Base-by-base conservation (phyloP, 2,888 invertebrate species). In the Venusia cambrica region DNA sequence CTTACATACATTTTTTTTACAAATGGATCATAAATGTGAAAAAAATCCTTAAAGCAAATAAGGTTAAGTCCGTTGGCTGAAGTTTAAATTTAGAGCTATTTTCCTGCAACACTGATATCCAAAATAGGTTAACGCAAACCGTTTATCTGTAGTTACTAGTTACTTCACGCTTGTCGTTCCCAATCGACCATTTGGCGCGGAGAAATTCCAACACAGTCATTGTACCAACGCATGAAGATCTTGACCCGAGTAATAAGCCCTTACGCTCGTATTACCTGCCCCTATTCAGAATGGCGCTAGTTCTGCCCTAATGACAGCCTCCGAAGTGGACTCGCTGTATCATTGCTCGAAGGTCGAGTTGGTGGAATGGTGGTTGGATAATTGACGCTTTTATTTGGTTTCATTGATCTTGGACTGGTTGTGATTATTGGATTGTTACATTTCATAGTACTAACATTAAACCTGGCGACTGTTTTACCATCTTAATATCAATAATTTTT, bases 311-410 rank as follows among this genome's bases (percentile, higher is more conserved):
- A 57, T 54, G 41, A 53, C 56, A 49, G 50, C 31, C 30, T 36
- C 31, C 6, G 15, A 18, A 34, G 20, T 35, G 19, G 28, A 38
- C 38, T 14, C 28, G 35, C 40, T 40, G 40, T 40, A 31, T 37
- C 25, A 37, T 31, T 31, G 21, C 38, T 16, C 27, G 32, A 39
- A 34, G 39, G 39, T 34, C 39, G 26, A 9, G 39, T 67, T 64
- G 68, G 64, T 67, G 62, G 45, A 45, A 34, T 46, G 40, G 22
- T 13, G 18, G 19, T 22, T 14, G 14, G 9, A 8, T 32, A 24
- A 33, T 14, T 6, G n/a, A 25, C 7, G 30, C 30, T 31, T 40
- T 40, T 31, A 19, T 40, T 35, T 27, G 14, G 22, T 24, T 35
- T 27, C 22, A 35, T 35, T 34, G 30, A 30, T 21, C 14, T 26